These are phyloP conservation scores for Arnoldichthys spilopterus DNA, from an alignment of 2,797 vertebrate genomes.

Conservation along the genomic window DNA sequence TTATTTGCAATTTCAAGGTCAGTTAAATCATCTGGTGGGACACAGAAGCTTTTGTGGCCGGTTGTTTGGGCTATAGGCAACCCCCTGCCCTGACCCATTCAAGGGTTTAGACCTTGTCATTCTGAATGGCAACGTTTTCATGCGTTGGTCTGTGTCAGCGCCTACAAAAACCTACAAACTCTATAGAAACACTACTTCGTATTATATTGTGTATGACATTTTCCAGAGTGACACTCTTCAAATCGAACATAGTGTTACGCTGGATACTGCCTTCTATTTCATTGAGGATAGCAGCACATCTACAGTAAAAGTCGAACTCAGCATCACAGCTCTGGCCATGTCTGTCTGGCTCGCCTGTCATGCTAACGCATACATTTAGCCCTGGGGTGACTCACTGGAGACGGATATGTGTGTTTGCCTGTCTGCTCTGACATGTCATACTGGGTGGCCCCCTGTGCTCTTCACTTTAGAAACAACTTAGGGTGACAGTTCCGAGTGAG, in stretches of 20 bases:
- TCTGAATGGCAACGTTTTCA: too few species aligned
- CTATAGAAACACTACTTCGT: background rate
- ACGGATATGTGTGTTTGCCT: slow-evolving; percentile 35
- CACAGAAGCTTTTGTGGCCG: too few species aligned
- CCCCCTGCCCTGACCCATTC: too few species aligned
- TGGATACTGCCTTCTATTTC: background rate
- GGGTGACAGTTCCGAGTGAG: slow-evolving; percentile 28
- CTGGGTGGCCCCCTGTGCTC: background rate
- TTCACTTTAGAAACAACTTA: slow-evolving; percentile 8
- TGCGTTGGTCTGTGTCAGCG: background rate
- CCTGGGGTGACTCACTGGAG: slow-evolving; percentile 15
- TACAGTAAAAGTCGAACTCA: background rate
- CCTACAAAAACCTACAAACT: too few species aligned
- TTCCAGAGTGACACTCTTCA: background rate
- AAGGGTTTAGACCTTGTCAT: too few species aligned
- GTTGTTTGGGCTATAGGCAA: too few species aligned
- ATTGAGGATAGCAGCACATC: background rate
- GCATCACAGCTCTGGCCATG: background rate
- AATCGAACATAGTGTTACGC: background rate
- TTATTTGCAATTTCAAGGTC: too few species aligned
- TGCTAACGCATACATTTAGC: slow-evolving; percentile 8
- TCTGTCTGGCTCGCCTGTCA: slow-evolving; percentile 11
- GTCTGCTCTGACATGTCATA: slow-evolving; percentile 18
- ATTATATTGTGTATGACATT: background rate
- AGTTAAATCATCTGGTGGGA: too few species aligned